phyloP scores from a whole-genome alignment of 2,113 vertebrate species.

The Rhinogobius similis region DNA sequence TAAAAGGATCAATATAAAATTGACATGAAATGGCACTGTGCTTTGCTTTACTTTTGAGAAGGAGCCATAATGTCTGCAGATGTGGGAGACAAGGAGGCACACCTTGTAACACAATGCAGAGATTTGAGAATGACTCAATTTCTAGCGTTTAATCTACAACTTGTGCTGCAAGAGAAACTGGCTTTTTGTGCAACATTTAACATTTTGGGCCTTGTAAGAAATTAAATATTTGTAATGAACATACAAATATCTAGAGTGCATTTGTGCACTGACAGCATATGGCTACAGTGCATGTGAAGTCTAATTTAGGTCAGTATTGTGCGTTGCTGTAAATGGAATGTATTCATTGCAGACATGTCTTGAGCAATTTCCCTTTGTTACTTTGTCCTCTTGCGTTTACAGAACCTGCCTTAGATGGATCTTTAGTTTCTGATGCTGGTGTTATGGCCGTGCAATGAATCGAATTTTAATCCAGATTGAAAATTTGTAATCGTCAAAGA shows the following conservation, averaged over 20 bases:
- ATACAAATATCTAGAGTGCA: neutral
- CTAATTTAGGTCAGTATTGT: neutral
- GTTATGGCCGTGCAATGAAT: no score
- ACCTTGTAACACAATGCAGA: neutral
- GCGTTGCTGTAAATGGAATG: neutral
- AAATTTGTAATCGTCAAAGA: no score
- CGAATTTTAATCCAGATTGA: no score
- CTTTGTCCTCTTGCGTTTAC: neutral
- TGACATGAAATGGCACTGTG: neutral
- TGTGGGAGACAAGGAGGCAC: slow-evolving; percentile 1
- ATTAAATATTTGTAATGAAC: neutral
- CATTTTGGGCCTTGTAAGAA: neutral
- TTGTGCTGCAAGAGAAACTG: slow-evolving; percentile 3
- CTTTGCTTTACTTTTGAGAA: neutral
- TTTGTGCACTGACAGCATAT: neutral
- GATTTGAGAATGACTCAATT: slow-evolving; percentile 1
- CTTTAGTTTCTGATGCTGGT: no score
- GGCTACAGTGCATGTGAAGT: neutral
- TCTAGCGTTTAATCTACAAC: neutral
- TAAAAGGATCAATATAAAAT: neutral
- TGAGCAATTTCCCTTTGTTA: neutral
- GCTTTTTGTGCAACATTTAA: neutral
- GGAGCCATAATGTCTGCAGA: slow-evolving; percentile 1
- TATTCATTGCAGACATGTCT: neutral
- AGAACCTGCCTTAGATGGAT: neutral